Evolutionary conservation across 1,140 invertebrate species (phyloP).

Genomic region (Bombus waltoni): DNA sequence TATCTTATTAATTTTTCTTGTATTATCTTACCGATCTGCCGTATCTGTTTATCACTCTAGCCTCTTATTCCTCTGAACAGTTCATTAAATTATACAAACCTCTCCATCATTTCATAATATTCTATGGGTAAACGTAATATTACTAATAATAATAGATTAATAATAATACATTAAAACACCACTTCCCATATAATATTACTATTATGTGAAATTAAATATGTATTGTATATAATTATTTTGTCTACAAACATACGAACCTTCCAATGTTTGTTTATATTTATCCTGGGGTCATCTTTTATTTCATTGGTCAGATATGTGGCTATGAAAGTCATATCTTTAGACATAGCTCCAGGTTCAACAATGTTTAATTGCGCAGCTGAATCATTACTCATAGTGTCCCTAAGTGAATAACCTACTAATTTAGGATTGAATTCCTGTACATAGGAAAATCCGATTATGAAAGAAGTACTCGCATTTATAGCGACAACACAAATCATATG

Average conservation of each 20-base stretch:
- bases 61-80: too few relatives aligned
- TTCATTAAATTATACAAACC: constrained; percentile 71
- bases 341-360: constrained; percentile 85
- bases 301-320: constrained; percentile 85
- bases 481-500: too few relatives aligned
- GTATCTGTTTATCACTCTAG: too few relatives aligned
- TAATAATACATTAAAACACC: too few relatives aligned
- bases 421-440: constrained; percentile 86
- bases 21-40: too few relatives aligned
- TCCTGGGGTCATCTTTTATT: constrained; percentile 84
- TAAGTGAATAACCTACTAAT: constrained; percentile 84
- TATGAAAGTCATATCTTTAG: constrained; percentile 85
- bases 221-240: too few relatives aligned
- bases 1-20: too few relatives aligned
- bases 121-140: constrained; percentile 63
- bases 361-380: constrained; percentile 84
- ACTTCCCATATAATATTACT: too few relatives aligned
- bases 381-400: constrained; percentile 81
- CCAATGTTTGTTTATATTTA: constrained; percentile 87
- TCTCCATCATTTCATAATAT: constrained; percentile 81
- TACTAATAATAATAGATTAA: too few relatives aligned
- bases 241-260: constrained; percentile 82
- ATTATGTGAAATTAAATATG: too few relatives aligned
- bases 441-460: neutral
- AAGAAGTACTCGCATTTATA: too few relatives aligned